phyloP scores from a whole-genome alignment of 2,113 vertebrate species.

The Coptodon bakossiorum region DNA sequence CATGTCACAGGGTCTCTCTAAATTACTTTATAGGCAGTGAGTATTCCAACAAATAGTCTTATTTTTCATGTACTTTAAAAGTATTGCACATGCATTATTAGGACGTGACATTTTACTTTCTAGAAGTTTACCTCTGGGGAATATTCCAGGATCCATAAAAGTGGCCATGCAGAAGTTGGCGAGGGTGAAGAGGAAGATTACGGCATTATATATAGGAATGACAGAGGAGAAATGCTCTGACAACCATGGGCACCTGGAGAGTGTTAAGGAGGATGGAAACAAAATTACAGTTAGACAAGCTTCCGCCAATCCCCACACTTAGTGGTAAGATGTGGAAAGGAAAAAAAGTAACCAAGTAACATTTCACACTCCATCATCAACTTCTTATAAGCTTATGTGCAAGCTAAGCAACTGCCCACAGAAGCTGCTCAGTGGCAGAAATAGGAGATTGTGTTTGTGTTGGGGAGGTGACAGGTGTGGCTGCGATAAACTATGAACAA shows the following conservation, averaged over 20 bases:
- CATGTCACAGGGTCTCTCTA: neutral
- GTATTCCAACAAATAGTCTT: neutral
- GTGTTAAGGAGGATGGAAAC: neutral
- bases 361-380: neutral
- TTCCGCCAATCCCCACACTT: neutral
- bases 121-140: conserved; percentile 83
- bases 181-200: conserved; percentile 94
- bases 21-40: neutral
- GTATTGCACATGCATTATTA: neutral
- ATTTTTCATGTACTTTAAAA: neutral
- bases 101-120: neutral
- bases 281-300: neutral
- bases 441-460: neutral
- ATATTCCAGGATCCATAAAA: conserved; percentile 97
- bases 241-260: conserved; percentile 85
- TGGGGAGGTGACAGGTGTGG: neutral
- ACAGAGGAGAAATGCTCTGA: conserved; percentile 80
- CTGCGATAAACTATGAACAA: neutral
- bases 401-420: neutral
- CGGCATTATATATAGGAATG: conserved; percentile 85
- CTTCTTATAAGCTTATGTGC: neutral
- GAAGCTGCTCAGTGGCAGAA: neutral
- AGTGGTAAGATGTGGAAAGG: neutral
- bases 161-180: conserved; percentile 99
- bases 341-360: neutral